These are phyloP conservation scores for Pangasius sanitwongsei DNA, from an alignment of 2,797 vertebrate genomes.

Conservation along the genomic window DNA sequence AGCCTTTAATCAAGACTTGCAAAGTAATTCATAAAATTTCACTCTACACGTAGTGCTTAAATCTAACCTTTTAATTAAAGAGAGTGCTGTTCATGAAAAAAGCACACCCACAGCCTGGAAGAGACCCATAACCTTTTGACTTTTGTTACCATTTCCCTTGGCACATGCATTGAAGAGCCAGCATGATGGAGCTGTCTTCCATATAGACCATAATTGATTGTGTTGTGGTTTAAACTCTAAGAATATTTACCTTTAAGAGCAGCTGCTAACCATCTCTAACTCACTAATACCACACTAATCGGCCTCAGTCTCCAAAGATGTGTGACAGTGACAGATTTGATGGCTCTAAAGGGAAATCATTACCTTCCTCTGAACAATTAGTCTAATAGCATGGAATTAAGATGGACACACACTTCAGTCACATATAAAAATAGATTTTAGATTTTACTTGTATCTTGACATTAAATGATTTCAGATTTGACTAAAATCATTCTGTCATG, in stretches of 20 bases:
- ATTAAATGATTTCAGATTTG: neutral
- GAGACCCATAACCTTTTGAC: constrained; percentile 34
- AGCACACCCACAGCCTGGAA: constrained; percentile 11
- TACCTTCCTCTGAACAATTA: constrained; percentile 30
- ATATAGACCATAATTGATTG: constrained; percentile 39
- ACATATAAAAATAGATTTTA: neutral
- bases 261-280: constrained; percentile 32
- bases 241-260: constrained; percentile 31
- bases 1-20: neutral
- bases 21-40: neutral
- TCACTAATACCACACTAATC: constrained; percentile 17
- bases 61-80: constrained; percentile 42
- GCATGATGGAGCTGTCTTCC: constrained; percentile 24
- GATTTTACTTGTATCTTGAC: neutral
- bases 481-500: neutral
- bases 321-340: constrained; percentile 37
- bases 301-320: constrained; percentile 32
- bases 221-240: constrained; percentile 29
- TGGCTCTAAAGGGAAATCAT: constrained; percentile 37
- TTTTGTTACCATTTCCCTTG: constrained; percentile 5
- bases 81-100: constrained; percentile 30
- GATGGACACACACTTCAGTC: neutral
- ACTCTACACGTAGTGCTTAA: neutral
- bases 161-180: constrained; percentile 5
- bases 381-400: neutral